Evolutionary conservation across 1,140 invertebrate species (phyloP).

Genomic region (Bombus soroeensis): DNA sequence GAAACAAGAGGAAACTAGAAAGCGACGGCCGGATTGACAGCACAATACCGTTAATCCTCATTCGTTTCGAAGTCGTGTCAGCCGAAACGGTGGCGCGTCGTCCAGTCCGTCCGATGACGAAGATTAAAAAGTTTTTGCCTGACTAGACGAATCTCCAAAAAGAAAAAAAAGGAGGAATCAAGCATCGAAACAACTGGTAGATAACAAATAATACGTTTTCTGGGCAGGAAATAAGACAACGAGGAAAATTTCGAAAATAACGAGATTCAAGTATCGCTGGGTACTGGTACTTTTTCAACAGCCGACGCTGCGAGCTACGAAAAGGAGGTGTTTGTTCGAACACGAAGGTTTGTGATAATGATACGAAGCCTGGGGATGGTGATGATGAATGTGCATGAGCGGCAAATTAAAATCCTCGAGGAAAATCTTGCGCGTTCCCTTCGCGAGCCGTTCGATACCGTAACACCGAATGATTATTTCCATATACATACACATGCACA

Average conservation of each 20-base stretch:
- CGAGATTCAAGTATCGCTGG: slow-evolving; percentile 44
- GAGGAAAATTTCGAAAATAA: slow-evolving; percentile 38
- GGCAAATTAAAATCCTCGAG: slow-evolving; percentile 50
- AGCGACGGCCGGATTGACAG: slow-evolving; percentile 59
- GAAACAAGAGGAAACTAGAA: slow-evolving; percentile 47
- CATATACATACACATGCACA: neutral
- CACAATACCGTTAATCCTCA: slow-evolving; percentile 71
- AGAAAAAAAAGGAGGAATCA: slow-evolving; percentile 28
- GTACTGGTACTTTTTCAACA: slow-evolving; percentile 49
- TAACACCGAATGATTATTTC: slow-evolving; percentile 28
- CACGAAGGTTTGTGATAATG: slow-evolving; percentile 11
- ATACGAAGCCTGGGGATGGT: neutral
- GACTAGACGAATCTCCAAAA: slow-evolving; percentile 55
- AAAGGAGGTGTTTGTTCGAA: neutral
- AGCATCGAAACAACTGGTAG: neutral
- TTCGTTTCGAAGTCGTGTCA: slow-evolving; percentile 64
- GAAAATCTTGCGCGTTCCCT: neutral
- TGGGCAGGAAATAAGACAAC: neutral
- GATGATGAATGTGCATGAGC: neutral
- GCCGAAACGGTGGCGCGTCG: slow-evolving; percentile 17
- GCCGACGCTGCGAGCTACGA: neutral
- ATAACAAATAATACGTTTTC: neutral
- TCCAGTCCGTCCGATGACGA: slow-evolving; percentile 27
- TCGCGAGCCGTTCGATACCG: slow-evolving; percentile 26
- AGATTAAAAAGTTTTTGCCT: slow-evolving; percentile 73